These are phyloP conservation scores for Gorilla gorilla DNA, from an alignment of 2,113 vertebrate species.

Conservation along the genomic window DNA sequence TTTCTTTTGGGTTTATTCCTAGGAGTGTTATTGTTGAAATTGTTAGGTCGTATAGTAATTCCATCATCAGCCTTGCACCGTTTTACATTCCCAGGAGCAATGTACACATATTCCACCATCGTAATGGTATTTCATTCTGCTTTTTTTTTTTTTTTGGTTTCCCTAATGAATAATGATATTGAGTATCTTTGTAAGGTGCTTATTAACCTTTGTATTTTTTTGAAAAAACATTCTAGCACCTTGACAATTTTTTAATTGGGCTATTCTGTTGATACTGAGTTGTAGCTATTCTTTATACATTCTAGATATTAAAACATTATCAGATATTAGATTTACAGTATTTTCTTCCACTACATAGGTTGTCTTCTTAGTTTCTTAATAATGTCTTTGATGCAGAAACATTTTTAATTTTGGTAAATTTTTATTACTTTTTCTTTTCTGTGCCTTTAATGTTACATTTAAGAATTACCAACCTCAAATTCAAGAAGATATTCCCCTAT, in stretches of 20 bases:
- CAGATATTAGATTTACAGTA: not conserved
- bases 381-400: not conserved
- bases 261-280: not conserved
- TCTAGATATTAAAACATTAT: not conserved
- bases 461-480: not conserved
- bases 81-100: not conserved
- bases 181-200: not conserved
- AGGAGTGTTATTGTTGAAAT: not conserved
- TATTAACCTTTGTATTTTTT: not conserved
- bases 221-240: not conserved
- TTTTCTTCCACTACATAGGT: not conserved
- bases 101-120: too few relatives aligned
- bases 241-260: not conserved
- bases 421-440: not conserved
- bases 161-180: not conserved
- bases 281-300: not conserved
- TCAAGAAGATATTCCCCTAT: not conserved
- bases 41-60: not conserved
- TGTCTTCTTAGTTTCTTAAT: not conserved
- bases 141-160: not conserved
- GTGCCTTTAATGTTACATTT: not conserved
- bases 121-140: not conserved
- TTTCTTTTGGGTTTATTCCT: not conserved
- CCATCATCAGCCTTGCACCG: not conserved
- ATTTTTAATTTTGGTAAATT: not conserved